phyloP scores from a whole-genome alignment of 2,797 vertebrate species.

The Eidolon dupreanum region DNA sequence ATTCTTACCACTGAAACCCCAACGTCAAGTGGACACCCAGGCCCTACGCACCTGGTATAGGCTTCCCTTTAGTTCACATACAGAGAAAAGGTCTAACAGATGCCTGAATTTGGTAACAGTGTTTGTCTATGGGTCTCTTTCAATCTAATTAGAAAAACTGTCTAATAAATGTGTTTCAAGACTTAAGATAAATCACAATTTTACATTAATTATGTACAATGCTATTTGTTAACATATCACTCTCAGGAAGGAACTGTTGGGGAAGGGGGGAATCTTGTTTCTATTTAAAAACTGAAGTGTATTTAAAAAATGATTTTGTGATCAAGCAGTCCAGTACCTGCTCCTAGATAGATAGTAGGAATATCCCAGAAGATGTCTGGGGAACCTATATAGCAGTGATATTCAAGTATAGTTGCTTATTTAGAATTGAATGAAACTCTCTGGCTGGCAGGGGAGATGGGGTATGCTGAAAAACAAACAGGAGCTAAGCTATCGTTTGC shows the following conservation, averaged over 20 bases:
- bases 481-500: background rate
- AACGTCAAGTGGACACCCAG: background rate
- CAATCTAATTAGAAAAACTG: conserved; percentile 56
- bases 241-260: conserved; percentile 1
- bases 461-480: background rate
- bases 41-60: background rate
- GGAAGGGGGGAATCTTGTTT: conserved; percentile 20
- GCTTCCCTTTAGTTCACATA: background rate
- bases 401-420: background rate
- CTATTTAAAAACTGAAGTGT: background rate
- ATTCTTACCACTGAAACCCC: conserved; percentile 30
- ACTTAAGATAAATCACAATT: conserved; percentile 63
- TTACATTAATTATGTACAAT: conserved; percentile 57
- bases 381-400: background rate
- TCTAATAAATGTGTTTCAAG: conserved; percentile 28
- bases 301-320: background rate
- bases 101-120: conserved; percentile 22
- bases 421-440: background rate
- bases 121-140: conserved; percentile 14
- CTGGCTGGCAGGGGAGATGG: background rate
- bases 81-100: conserved; percentile 30
- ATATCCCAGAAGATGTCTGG: background rate
- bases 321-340: background rate
- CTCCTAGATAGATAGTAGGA: background rate
- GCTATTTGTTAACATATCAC: conserved; percentile 36